Evolutionary conservation across 2,113 vertebrate genomes (phyloP).

Genomic region (Pogona vitticeps): DNA sequence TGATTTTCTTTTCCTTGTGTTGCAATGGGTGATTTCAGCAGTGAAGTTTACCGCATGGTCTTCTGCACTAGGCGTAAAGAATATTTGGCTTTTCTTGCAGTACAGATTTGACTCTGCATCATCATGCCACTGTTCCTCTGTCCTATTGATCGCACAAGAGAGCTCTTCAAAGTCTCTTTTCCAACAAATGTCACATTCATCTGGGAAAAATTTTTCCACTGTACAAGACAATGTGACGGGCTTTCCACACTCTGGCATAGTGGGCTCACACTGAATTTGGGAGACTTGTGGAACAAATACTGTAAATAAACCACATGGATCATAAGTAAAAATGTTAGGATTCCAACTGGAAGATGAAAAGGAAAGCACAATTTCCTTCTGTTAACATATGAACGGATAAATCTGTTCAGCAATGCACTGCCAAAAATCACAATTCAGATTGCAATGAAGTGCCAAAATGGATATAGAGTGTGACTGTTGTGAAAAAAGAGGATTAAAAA

Average conservation of each 20-base stretch:
- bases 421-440: background rate
- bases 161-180: conserved; percentile 2
- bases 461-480: background rate
- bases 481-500: background rate
- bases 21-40: conserved; percentile 18
- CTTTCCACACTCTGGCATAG: conserved; percentile 8
- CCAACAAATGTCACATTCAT: conserved; percentile 21
- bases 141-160: background rate
- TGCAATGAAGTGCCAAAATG: background rate
- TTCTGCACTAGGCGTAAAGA: background rate
- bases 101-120: conserved; percentile 11
- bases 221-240: conserved; percentile 19
- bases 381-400: background rate
- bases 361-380: background rate
- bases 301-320: conserved; percentile 8
- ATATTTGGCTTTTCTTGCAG: background rate
- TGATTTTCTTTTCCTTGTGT: background rate
- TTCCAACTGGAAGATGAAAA: background rate
- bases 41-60: background rate
- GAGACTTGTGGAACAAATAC: conserved; percentile 19
- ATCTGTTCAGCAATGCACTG: background rate
- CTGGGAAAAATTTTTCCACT: conserved; percentile 9
- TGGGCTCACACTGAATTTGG: conserved; percentile 19
- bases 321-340: background rate
- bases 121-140: background rate